Evolutionary conservation across 64 coral and sea anemone species (phyloP).

Genomic region (Pocillopora verrucosa): DNA sequence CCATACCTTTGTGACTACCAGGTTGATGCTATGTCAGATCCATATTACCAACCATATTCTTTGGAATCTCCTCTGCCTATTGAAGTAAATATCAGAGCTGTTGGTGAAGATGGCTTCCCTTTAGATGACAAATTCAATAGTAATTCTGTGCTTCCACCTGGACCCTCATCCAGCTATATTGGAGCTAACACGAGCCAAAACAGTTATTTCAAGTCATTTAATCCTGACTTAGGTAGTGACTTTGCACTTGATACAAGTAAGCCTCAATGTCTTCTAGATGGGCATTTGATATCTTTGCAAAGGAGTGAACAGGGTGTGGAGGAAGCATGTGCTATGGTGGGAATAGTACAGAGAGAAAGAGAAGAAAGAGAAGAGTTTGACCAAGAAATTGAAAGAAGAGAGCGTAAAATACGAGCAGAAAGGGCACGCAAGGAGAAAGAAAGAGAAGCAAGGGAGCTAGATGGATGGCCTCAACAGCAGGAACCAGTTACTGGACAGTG

Average conservation of each 20-base stretch:
- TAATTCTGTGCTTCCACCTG: too few species aligned
- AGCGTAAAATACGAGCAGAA: background rate
- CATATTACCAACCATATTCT: background rate
- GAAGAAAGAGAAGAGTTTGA: slow-evolving; percentile 3
- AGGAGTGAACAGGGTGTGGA: background rate
- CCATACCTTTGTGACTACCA: background rate
- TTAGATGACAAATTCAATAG: too few species aligned
- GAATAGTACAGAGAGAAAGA: background rate
- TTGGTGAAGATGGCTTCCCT: too few species aligned
- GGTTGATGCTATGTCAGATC: background rate
- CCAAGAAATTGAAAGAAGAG: slow-evolving; percentile 5
- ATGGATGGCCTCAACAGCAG: background rate
- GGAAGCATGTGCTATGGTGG: background rate
- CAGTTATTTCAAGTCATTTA: background rate
- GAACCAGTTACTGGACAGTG: background rate
- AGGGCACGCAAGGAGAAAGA: background rate
- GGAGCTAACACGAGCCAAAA: too few species aligned
- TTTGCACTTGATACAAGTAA: too few species aligned
- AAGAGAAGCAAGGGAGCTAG: background rate
- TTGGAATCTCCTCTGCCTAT: too few species aligned
- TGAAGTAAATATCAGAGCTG: too few species aligned
- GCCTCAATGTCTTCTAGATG: too few species aligned
- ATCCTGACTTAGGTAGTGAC: background rate
- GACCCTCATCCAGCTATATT: too few species aligned
- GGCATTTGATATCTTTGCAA: too few species aligned